Percentiles rank a stretch among this genome's conserved stretches.
phyloP scores from a whole-genome alignment of 2,113 vertebrate genomes.

The Mesembrinibis cayennensis region DNA sequence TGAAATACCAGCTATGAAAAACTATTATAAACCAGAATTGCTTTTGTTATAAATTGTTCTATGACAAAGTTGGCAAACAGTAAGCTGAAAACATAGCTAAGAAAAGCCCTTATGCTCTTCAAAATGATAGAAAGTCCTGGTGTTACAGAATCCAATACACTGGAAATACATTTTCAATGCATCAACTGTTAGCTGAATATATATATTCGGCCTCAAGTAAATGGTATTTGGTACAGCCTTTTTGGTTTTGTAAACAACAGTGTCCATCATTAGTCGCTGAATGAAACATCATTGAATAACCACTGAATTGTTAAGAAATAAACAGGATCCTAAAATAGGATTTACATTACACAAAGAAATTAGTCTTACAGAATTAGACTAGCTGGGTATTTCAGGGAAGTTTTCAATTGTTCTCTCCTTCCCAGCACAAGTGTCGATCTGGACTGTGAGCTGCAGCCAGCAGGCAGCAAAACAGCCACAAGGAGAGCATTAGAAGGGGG shows the following conservation, averaged over 20 bases:
- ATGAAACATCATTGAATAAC: background rate
- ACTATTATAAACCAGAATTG: slow-evolving; percentile 43
- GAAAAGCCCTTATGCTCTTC: slow-evolving; percentile 7
- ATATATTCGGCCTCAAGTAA: background rate
- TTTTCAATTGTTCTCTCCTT: background rate
- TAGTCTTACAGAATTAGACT: background rate
- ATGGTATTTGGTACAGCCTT: background rate
- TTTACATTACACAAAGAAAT: background rate
- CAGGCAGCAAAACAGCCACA: background rate
- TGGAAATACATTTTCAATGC: slow-evolving; percentile 12
- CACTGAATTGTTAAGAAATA: background rate
- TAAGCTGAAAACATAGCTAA: background rate
- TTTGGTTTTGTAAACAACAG: background rate
- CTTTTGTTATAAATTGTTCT: slow-evolving; percentile 32
- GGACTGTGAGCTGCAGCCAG: background rate
- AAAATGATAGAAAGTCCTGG: background rate
- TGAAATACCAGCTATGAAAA: background rate
- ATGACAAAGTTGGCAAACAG: background rate
- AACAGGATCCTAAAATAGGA: background rate
- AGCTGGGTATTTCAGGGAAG: background rate
- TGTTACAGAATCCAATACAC: background rate
- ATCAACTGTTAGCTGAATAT: background rate
- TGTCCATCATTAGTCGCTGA: background rate
- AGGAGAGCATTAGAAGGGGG: background rate
- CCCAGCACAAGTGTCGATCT: background rate